Evolutionary conservation across 1,140 invertebrate genomes (phyloP).

Genomic region (Drosophila setifemur): DNA sequence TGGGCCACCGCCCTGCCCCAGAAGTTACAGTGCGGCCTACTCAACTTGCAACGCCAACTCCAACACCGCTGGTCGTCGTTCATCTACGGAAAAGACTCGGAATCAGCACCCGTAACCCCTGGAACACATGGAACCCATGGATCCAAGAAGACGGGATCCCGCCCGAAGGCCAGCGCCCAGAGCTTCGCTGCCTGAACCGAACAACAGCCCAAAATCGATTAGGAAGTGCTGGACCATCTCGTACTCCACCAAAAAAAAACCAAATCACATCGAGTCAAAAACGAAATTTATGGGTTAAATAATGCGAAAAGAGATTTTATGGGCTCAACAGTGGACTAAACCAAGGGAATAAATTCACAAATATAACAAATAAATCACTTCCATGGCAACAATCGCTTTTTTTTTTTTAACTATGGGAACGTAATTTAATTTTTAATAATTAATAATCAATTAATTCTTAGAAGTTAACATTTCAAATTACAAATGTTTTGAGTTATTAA

Average conservation of each 20-base stretch:
- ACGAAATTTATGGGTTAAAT: constrained; percentile 28
- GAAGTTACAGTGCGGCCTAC: constrained; percentile 1
- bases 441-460: too few relatives aligned
- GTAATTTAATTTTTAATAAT: too few relatives aligned
- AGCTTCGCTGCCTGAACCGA: neutral
- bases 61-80: neutral
- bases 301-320: constrained; percentile 9
- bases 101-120: too few relatives aligned
- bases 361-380: neutral
- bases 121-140: too few relatives aligned
- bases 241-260: too few relatives aligned
- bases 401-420: too few relatives aligned
- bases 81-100: neutral
- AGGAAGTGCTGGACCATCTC: neutral
- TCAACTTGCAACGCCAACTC: constrained; percentile 9
- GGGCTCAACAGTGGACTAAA: neutral
- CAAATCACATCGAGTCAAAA: neutral
- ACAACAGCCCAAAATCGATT: neutral
- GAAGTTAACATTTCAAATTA: too few relatives aligned
- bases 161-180: neutral
- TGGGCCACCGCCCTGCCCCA: constrained; percentile 42
- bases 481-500: too few relatives aligned
- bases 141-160: too few relatives aligned
- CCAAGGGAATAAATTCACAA: neutral
- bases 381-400: too few relatives aligned